Conservation (phyloP, 2,888 invertebrate species). For the Pyrrhosoma nymphula region DNA sequence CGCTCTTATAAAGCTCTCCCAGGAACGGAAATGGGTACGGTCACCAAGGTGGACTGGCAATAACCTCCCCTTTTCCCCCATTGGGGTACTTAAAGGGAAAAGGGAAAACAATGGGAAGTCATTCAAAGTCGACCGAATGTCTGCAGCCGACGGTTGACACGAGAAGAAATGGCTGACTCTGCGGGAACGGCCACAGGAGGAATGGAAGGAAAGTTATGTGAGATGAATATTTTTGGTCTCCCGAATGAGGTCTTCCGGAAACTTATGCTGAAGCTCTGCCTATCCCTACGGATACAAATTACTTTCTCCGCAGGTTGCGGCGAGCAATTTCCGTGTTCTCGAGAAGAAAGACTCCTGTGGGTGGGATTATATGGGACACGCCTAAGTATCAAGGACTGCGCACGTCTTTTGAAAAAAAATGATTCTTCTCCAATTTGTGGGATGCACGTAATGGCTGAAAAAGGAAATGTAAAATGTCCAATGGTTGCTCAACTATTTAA, state of each 20-base stretch:
- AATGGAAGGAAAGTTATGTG: neutral
- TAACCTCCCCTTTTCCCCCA: neutral
- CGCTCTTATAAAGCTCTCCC: neutral
- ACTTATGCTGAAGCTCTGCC: neutral
- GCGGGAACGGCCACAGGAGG: neutral
- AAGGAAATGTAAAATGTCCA: too few relatives aligned
- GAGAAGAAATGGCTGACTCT: too few relatives aligned
- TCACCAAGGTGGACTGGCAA: neutral
- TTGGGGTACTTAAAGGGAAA: neutral
- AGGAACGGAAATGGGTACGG: neutral
- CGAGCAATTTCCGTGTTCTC: neutral
- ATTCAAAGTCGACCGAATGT: neutral
- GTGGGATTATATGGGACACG: too few relatives aligned
- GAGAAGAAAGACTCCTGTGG: neutral
- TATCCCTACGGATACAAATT: neutral
- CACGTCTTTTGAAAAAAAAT: too few relatives aligned
- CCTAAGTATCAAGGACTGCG: too few relatives aligned
- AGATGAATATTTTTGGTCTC: neutral
- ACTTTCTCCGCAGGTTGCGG: neutral
- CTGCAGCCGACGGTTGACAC: too few relatives aligned
- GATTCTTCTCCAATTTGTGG: too few relatives aligned
- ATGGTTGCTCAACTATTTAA: too few relatives aligned
- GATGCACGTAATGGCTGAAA: too few relatives aligned
- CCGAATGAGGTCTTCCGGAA: neutral
- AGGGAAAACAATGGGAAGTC: constrained; percentile 18